Base-by-base conservation (phyloP, 2,797 vertebrate genomes). In the Sebastes vulpes region DNA sequence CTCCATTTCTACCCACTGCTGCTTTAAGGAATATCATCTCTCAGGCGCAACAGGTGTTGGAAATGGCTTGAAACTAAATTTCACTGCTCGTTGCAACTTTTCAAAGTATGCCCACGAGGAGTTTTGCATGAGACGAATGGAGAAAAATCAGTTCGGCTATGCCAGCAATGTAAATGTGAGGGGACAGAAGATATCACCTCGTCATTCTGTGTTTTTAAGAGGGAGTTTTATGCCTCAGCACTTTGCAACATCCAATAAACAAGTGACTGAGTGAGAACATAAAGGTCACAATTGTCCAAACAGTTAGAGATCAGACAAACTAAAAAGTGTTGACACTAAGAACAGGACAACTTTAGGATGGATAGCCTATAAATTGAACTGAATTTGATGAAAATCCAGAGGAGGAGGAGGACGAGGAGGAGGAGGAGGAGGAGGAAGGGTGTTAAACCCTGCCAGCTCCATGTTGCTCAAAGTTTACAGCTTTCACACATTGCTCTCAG, bases 401-500 rank as follows among this genome's bases (percentile, higher is more conserved):
- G 31, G 9, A 31, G 29, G 31, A 32, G 28, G 31, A 23, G 23
- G 9, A 32, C 6, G 31, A 23, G 23, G 9, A 56, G 2, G 9
- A 61, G 28, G 4, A 50, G 26, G 21, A 26, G 31, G 42, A 29
- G 26, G 29, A 29, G 38, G 32, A 29, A 32, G 3, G 31, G 11
- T 61, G 60, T 71, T 20, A 52, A 29, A 38, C 4, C 14, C 9
- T 70, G 26, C 4, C 75, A 77, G 66, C 32, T 58, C 31, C 21
- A 12, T 72, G 53, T 78, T 81, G 57, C 50, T 18, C 21, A 74
- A 11, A 29, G 20, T 91, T 89, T 89, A 87, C 50, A 42, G 35
- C 69, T 80, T 83, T 88, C 65, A 84, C 72, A 81, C 76, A 9
- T 66, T 48, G 38, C 61, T 82, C 29, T 72, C 75, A 63, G 32